phyloP scores from a whole-genome alignment of 2,888 invertebrate genomes.

The Allophyes oxyacanthae region DNA sequence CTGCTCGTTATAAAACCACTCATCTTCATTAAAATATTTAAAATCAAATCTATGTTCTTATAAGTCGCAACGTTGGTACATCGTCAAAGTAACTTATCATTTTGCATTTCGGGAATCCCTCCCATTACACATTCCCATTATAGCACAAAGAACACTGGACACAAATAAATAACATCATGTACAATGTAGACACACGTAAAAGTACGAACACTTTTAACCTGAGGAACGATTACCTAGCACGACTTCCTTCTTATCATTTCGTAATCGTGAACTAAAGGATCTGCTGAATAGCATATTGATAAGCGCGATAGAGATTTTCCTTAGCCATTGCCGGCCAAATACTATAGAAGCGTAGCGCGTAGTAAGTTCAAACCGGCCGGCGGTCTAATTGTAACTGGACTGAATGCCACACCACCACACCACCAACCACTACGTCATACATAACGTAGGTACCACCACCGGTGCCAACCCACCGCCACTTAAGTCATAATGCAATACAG shows the following conservation, averaged over 20 bases:
- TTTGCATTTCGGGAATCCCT: conserved; percentile 20
- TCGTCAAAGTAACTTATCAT: neutral
- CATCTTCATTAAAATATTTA: conserved; percentile 2
- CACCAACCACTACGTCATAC: conserved; percentile 60
- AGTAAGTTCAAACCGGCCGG: conserved; percentile 68
- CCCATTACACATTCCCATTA: conserved; percentile 10
- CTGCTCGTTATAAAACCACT: conserved; percentile 1
- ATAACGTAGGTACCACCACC: conserved; percentile 46
- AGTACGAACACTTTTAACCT: conserved; percentile 44
- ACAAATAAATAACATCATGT: conserved; percentile 36
- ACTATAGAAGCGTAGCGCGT: conserved; percentile 56
- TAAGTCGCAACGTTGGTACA: neutral
- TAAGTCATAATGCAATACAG: conserved; percentile 59
- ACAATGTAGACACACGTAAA: conserved; percentile 34
- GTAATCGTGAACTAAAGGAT: conserved; percentile 88
- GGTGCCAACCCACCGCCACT: conserved; percentile 48
- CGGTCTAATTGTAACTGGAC: conserved; percentile 77
- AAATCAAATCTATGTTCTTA: too few species aligned
- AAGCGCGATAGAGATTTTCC: conserved; percentile 46
- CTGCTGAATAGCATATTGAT: conserved; percentile 79
- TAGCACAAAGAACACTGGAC: conserved; percentile 35
- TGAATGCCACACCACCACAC: conserved; percentile 62
- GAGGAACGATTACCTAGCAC: conserved; percentile 90
- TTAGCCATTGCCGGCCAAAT: conserved; percentile 64
- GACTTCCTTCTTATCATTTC: conserved; percentile 92